Conservation (phyloP, 1,140 invertebrate species). For the Yoshiicerus persimilis region DNA sequence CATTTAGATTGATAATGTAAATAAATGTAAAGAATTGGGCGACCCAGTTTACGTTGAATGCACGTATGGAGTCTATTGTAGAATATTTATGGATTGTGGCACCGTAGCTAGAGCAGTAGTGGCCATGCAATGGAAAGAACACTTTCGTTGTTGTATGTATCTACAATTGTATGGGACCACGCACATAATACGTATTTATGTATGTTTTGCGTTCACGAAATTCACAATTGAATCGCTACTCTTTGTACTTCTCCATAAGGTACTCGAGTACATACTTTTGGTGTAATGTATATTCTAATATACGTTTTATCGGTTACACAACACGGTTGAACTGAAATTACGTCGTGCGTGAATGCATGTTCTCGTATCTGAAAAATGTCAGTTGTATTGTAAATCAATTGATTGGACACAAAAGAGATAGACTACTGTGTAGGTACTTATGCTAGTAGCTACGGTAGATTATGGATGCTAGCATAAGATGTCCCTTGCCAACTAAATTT, state of each 20-base stretch:
- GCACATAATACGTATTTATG: neutral
- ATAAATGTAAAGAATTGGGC: neutral
- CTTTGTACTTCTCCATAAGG: too few relatives aligned
- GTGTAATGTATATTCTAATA: too few relatives aligned
- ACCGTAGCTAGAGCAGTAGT: too few relatives aligned
- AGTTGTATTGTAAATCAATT: conserved; percentile 16
- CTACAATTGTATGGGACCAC: neutral
- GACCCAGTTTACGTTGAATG: neutral
- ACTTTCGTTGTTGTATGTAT: neutral
- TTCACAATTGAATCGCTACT: too few relatives aligned
- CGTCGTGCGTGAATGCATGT: neutral
- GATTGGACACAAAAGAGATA: neutral
- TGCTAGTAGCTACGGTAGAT: too few relatives aligned
- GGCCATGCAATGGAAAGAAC: neutral
- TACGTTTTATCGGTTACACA: neutral
- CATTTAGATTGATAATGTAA: neutral
- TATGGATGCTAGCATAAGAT: neutral
- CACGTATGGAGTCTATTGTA: neutral
- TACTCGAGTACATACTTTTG: too few relatives aligned
- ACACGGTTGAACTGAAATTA: neutral
- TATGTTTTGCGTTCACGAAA: neutral
- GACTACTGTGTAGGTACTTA: neutral
- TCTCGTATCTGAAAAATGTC: conserved; percentile 4
- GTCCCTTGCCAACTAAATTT: neutral
- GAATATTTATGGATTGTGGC: neutral